phyloP scores from a whole-genome alignment of 2,113 vertebrate species.

The Ammodramus savannarum region DNA sequence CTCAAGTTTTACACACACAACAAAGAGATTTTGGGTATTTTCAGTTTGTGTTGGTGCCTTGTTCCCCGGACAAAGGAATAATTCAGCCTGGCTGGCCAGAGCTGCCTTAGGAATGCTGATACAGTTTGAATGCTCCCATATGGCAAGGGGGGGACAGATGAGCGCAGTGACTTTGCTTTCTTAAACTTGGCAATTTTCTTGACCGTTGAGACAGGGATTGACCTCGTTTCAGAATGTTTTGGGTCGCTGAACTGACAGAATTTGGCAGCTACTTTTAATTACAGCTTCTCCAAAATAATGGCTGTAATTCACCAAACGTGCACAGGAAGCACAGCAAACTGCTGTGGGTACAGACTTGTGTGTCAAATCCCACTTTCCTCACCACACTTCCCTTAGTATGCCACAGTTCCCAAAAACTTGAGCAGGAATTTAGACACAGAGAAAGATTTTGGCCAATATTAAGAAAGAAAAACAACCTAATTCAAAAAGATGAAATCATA shows the following conservation, averaged over 20 bases:
- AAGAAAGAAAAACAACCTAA: not conserved
- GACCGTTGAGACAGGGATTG: not conserved
- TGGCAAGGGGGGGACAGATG: not conserved
- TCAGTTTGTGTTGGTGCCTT: conserved; percentile 7
- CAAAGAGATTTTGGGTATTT: not conserved
- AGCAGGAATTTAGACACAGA: not conserved
- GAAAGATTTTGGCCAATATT: not conserved
- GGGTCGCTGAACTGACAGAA: not conserved
- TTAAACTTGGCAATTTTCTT: conserved; percentile 6
- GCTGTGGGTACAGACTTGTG: not conserved
- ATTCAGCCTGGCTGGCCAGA: not conserved
- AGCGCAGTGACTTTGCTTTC: conserved; percentile 30
- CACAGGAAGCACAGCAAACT: not conserved
- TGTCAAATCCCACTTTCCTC: not conserved
- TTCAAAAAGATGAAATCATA: not conserved
- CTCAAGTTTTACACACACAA: not conserved
- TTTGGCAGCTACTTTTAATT: not conserved
- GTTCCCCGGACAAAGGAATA: conserved; percentile 10
- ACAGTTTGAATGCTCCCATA: not conserved
- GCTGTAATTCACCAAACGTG: not conserved
- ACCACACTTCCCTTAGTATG: not conserved
- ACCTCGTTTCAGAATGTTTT: not conserved
- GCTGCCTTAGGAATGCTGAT: conserved; percentile 18
- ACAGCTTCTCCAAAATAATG: not conserved
- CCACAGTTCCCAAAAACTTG: not conserved